Evolutionary conservation across 2,888 invertebrate species (phyloP).

Genomic region (Apomyelois bistriatella): DNA sequence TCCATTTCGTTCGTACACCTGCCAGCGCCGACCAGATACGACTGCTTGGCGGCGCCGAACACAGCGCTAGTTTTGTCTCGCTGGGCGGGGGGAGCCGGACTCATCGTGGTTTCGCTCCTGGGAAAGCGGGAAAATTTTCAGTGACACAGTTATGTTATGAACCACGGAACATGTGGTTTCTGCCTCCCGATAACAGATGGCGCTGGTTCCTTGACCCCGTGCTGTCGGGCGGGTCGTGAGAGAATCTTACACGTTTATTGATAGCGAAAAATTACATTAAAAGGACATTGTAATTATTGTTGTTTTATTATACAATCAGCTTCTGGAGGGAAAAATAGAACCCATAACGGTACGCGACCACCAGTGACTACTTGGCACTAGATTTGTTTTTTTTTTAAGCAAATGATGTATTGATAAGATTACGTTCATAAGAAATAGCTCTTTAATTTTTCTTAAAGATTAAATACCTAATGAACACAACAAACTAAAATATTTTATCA

Average conservation of each 20-base stretch:
- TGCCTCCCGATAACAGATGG: slow-evolving; percentile 64
- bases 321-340: too few species aligned
- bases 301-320: too few species aligned
- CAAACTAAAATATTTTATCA: too few species aligned
- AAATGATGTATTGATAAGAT: too few species aligned
- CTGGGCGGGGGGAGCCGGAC: slow-evolving; percentile 65
- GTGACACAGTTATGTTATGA: slow-evolving; percentile 47
- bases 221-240: slow-evolving; percentile 25
- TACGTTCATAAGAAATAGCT: too few species aligned
- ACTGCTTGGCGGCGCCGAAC: slow-evolving; percentile 53
- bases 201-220: slow-evolving; percentile 37
- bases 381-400: too few species aligned
- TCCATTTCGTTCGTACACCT: slow-evolving; percentile 69
- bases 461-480: too few species aligned
- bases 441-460: too few species aligned
- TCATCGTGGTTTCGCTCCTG: slow-evolving; percentile 74
- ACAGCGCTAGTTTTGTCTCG: slow-evolving; percentile 60
- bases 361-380: too few species aligned
- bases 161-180: slow-evolving; percentile 56
- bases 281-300: too few species aligned
- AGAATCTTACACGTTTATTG: slow-evolving; percentile 15
- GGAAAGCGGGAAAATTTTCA: slow-evolving; percentile 72
- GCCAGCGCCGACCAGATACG: slow-evolving; percentile 40
- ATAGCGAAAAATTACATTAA: neutral
- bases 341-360: too few species aligned